These are phyloP conservation scores for Omphaloscelis lunosa DNA, from an alignment of 2,888 invertebrate genomes.

Conservation along the genomic window DNA sequence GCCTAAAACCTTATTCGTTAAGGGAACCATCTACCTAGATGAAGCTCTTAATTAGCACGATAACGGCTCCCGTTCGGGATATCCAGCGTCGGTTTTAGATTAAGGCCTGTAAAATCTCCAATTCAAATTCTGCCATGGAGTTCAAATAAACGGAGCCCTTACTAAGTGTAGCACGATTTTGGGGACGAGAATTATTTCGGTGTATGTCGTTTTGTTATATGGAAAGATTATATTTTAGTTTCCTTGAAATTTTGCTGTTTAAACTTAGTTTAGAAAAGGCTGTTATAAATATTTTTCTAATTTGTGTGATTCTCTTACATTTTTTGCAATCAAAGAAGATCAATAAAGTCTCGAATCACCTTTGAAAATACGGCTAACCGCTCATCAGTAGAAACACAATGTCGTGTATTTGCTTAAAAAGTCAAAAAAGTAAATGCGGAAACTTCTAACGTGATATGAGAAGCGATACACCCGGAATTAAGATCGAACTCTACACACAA, in stretches of 20 bases:
- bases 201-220: constrained; percentile 21
- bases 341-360: too few relatives aligned
- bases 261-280: too few relatives aligned
- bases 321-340: too few relatives aligned
- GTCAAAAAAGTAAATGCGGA: too few relatives aligned
- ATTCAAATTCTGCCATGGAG: constrained; percentile 86
- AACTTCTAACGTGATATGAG: too few relatives aligned
- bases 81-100: constrained; percentile 84
- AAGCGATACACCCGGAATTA: too few relatives aligned
- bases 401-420: too few relatives aligned
- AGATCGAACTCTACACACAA: background rate
- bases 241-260: background rate
- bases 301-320: too few relatives aligned
- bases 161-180: constrained; percentile 62
- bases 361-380: too few relatives aligned
- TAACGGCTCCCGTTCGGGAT: constrained; percentile 78
- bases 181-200: constrained; percentile 18
- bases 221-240: background rate
- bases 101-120: constrained; percentile 88
- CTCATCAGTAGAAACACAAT: too few relatives aligned
- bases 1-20: constrained; percentile 10
- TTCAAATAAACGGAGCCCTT: constrained; percentile 80
- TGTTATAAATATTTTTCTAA: too few relatives aligned
- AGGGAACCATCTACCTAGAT: constrained; percentile 59
- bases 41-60: constrained; percentile 82